A percentile compares a stretch with the other conserved stretches of the same genome.
Evolutionary conservation across 2,797 vertebrate genomes (phyloP).

Genomic region (Silurus aristotelis): DNA sequence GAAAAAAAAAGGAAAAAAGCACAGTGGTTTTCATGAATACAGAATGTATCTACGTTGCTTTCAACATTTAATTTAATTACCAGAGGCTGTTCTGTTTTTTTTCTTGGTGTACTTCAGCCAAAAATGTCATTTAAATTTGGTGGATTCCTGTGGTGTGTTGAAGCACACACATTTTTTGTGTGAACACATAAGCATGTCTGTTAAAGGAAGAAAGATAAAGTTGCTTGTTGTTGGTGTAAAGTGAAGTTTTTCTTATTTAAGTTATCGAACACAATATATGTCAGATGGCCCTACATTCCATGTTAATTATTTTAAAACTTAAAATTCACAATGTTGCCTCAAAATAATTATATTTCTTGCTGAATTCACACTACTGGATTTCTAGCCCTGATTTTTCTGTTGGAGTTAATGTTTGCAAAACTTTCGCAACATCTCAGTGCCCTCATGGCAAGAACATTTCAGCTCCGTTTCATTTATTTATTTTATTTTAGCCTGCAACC

Average conservation of each 20-base stretch:
- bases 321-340: neutral
- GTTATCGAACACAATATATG: neutral
- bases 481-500: neutral
- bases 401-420: neutral
- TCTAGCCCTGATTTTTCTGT: neutral
- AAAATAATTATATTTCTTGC: neutral
- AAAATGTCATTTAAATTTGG: constrained; percentile 22
- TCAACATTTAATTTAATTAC: constrained; percentile 4
- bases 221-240: neutral
- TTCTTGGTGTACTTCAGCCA: constrained; percentile 17
- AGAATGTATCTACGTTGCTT: neutral
- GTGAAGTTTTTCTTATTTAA: neutral
- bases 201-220: neutral
- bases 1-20: neutral
- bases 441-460: neutral
- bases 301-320: neutral
- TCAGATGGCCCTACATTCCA: neutral
- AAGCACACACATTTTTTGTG: neutral
- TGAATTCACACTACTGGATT: neutral
- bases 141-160: constrained; percentile 1
- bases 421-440: neutral
- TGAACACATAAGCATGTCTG: neutral
- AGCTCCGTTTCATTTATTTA: neutral
- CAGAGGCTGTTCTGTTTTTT: neutral
- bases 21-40: neutral